Evolutionary conservation across 2,113 vertebrate genomes (phyloP), one percentile per base, ranked within the genome.

Genomic region (Oostethus manadensis): DNA sequence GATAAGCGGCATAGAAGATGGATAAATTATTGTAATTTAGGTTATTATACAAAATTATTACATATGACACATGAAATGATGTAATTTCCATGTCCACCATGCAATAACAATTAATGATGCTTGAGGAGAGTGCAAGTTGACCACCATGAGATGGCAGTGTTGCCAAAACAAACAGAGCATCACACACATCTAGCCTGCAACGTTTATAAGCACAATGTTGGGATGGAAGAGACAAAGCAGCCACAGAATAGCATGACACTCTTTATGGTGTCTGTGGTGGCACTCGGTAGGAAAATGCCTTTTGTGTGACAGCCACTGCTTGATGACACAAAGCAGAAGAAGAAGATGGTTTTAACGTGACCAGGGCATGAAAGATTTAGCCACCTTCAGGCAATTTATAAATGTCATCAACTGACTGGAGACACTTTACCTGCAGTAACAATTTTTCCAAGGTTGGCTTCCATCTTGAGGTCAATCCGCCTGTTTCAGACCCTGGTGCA

Each of bases 81-180:
- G 23, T 26, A 26, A 26, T 26, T 26, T 26, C 23, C 23, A 26
- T 5, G 5, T 26, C 23, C 23, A 26, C 23, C 23, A 5, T 26
- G 23, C 2, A 26, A 26, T 26, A 5, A 26, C 11, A 23, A 49
- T 20, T 22, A 49, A 7, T n/a, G 8, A n/a, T n/a, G 4, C 16
- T 11, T 16, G n/a, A n/a, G 16, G 17, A 40, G 33, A n/a, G 51
- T 3, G 5, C 38, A 57, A 15, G 56, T 61, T 60, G 55, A 35
- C 35, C 40, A 22, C 88, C 89, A 90, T 84, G 56, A 86, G 90
- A 84, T 90, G 90, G 88, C 87, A 90, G 86, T 88, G 77, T 89
- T 87, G 80, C 62, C 88, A 86, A 87, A 73, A 81, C 71, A 69
- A 85, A 79, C 50, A 61, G 58, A 56, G 59, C 57, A 42, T 16